Evolutionary conservation across 2,888 invertebrate species (phyloP).

Genomic region (Rhaphigaster nebulosa): DNA sequence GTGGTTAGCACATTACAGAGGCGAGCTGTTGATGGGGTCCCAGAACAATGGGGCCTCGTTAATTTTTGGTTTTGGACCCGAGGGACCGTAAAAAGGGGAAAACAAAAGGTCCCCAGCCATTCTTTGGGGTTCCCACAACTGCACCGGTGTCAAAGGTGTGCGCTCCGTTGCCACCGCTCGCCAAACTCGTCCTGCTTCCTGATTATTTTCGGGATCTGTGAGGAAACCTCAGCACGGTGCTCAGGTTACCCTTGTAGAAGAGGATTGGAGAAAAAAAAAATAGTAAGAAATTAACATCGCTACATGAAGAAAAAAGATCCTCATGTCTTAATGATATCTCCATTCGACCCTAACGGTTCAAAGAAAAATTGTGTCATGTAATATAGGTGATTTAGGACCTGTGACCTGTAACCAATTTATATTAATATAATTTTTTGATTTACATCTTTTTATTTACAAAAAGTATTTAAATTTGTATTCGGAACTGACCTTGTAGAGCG

Average conservation of each 20-base stretch:
- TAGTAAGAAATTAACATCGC: too few relatives aligned
- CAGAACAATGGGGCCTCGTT: constrained; percentile 42
- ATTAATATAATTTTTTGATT: too few relatives aligned
- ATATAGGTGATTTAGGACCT: too few relatives aligned
- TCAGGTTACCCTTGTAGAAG: not conserved
- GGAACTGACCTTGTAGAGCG: too few relatives aligned
- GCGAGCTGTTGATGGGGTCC: constrained; percentile 20
- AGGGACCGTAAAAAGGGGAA: constrained; percentile 45
- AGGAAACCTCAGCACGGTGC: not conserved
- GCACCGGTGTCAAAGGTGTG: not conserved
- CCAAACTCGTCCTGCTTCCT: not conserved
- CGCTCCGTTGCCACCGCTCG: not conserved
- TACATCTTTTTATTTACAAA: too few relatives aligned
- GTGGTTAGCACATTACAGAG: constrained; percentile 18
- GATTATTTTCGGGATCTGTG: not conserved
- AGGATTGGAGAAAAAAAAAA: not conserved
- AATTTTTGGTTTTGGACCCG: constrained; percentile 46
- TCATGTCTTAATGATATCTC: too few relatives aligned
- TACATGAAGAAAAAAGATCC: not conserved
- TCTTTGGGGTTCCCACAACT: not conserved
- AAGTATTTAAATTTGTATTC: too few relatives aligned
- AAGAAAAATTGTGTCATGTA: too few relatives aligned
- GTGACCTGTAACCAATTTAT: too few relatives aligned
- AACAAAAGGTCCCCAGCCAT: constrained; percentile 5
- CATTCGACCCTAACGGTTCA: too few relatives aligned